Base-by-base conservation (phyloP, 1,140 invertebrate genomes). In the Trachymyrmex cornetzi region DNA sequence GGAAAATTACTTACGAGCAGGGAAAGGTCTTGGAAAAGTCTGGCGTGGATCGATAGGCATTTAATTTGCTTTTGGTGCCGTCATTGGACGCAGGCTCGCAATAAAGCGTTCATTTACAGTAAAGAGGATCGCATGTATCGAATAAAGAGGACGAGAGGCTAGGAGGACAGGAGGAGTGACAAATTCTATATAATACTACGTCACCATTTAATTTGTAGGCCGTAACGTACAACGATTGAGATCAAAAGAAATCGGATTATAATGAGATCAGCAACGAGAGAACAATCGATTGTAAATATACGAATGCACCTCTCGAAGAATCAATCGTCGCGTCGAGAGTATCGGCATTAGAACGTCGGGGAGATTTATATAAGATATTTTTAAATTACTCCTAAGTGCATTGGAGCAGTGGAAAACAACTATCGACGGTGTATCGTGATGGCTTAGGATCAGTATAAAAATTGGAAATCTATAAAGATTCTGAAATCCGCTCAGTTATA, bases 21-120 rank as follows among this genome's bases (percentile, higher is more conserved):
- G 48, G 1, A 64, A 44, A 69, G 27, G 2, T 59, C 14, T 1
- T 34, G 55, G 27, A 59, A 82, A 82, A 90, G 75, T 53, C 48
- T 44, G 27, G 24, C 22, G 7, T 50, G 3, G 53, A 55, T 64
- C 88, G n/a, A n/a, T 34, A 44, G 19, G 5, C 30, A 69, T 87
- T 89, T 89, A 87, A 89, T 87, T 84, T 77, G 72, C 63, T 53
- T 86, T 88, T 59, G 24, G 16, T 63, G 69, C 9, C 53, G 12
- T 38, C 14, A 63, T 38, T 34, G 66, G n/a, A 22, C 27, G n/a
- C 27, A 24, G 57, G 9, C 19, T 79, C 57, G n/a, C 84, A 63
- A 89, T 81, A 81, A 86, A 89, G 44, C 55, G 22, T 69, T 61
- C n/a, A 69, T 69, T 57, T 19, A 59, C 3, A 53, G 14, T 38